Conservation (phyloP, 2,797 vertebrate genomes). For the Peromyscus eremicus region DNA sequence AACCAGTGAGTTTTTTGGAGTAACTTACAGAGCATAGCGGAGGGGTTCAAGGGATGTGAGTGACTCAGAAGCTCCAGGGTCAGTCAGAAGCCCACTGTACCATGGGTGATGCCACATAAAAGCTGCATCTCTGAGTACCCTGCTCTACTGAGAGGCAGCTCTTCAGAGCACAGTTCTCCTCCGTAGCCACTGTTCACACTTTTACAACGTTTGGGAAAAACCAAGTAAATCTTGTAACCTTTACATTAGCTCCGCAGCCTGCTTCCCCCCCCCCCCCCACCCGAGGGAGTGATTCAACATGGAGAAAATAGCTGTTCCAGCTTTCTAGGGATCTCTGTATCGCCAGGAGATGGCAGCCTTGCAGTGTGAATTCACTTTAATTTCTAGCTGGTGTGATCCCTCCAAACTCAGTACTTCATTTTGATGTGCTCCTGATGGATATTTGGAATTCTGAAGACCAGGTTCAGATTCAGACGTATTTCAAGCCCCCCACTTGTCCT, state of each 20-base stretch:
- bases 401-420: slow-evolving; percentile 95
- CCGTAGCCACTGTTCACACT: background rate
- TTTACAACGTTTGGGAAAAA: background rate
- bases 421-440: slow-evolving; percentile 97
- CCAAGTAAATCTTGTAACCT: background rate
- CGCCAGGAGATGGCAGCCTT: background rate
- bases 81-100: background rate
- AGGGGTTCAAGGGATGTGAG: background rate
- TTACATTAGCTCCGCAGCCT: background rate
- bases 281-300: background rate
- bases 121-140: background rate
- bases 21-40: background rate
- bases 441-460: slow-evolving; percentile 96
- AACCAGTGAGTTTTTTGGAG: background rate
- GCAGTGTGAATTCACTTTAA: slow-evolving; percentile 14
- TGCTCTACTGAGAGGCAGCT: background rate
- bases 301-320: background rate
- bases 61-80: background rate
- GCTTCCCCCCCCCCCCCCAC: background rate
- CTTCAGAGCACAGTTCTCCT: background rate
- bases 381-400: slow-evolving; percentile 94
- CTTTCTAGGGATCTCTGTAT: background rate
- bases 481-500: slow-evolving; percentile 91
- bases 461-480: slow-evolving; percentile 94
- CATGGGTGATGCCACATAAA: background rate